Base-by-base conservation (phyloP, 2,797 vertebrate genomes). In the Pelodytes ibericus region DNA sequence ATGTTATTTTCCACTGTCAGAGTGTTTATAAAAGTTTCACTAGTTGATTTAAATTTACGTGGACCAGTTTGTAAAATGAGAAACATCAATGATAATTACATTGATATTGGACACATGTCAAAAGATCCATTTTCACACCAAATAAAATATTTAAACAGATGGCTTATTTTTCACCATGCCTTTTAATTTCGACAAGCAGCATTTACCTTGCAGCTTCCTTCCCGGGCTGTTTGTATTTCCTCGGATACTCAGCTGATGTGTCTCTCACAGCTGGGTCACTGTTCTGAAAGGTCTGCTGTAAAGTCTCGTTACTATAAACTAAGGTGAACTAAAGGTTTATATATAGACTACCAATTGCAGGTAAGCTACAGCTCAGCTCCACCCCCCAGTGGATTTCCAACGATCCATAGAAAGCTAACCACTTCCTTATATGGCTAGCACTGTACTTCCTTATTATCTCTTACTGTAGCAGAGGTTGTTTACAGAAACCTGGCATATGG, bases 291-390 rank as follows among this genome's bases (percentile, higher is more conserved):
- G n/a, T 56, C 5, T n/a, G 20, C 30, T 3, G n/a, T 51, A 22
- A 11, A 26, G 0, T 3, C 33, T 25, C 7, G 26, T 15, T 18
- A 16, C n/a, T n/a, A 60, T 24, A 29, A 13, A 39, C 3, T 2
- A 11, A 31, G 31, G 31, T 76, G 74, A 70, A 26, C 31, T 76
- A 24, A 76, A 7, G 4, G 0, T 5, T 58, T 70, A 76, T 71
- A 39, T 57, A 62, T 69, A 71, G 15, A 16, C 59, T 27, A 41
- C 65, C 44, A 75, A 75, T 62, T 2, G 33, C 56, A 62, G 39
- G n/a, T 60, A 61, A 6, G 10, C 13, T 4, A 1, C 1, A 31
- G 2, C 6, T 27, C 16, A 22, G 22, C 57, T n/a, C 59, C 11
- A 25, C 74, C 74, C 30, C 1, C 26, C 49, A 56, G 24, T 49